Base-by-base conservation (phyloP, 2,888 invertebrate genomes). In the Venustoraphidia nigricollis region DNA sequence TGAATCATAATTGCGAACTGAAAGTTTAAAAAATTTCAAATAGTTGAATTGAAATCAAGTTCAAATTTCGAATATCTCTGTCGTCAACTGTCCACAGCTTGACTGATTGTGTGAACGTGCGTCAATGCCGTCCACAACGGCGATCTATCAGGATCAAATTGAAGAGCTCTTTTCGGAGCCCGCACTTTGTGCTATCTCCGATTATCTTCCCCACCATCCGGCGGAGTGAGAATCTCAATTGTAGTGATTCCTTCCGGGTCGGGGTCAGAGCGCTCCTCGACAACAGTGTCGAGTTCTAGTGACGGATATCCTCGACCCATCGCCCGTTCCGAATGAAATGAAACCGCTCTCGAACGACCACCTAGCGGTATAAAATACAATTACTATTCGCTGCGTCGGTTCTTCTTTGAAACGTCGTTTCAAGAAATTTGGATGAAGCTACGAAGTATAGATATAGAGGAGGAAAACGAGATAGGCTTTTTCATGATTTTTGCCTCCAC, bases 81-180 rank as follows among this genome's bases (percentile, higher is more conserved):
- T 44, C 58, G 65, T 66, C 65, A 65, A 59, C 65, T 65, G 45
- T 62, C 60, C 10, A 52, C 45, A 36, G 51, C 44, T 41, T 50
- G 50, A 42, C 62, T 59, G 49, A 66, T 54, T 48, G 74, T 68
- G 60, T 83, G 81, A 59, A 81, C 83, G 60, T 79, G 77, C 48
- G 87, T 87, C 57, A 87, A 73, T 46, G 87, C 81, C 46, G 83
- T 84, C 87, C 87, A 87, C 54, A 88, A 72, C 45, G 87, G 87
- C 53, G 85, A 83, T 59, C 81, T 82, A 65, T 75, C 47, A 37
- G 47, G 41, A 17, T 14, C 59, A 47, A 27, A 3, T 27, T 27
- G 27, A 27, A 27, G 27, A 27, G 27, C 27, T 27, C 27, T 27
- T 27, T 27, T 27, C 6, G 27, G 27, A 27, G 27, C 27, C 27